Evolutionary conservation across 2,797 vertebrate species (phyloP), one percentile per base, ranked within the genome.

Genomic region (Salmo trutta): DNA sequence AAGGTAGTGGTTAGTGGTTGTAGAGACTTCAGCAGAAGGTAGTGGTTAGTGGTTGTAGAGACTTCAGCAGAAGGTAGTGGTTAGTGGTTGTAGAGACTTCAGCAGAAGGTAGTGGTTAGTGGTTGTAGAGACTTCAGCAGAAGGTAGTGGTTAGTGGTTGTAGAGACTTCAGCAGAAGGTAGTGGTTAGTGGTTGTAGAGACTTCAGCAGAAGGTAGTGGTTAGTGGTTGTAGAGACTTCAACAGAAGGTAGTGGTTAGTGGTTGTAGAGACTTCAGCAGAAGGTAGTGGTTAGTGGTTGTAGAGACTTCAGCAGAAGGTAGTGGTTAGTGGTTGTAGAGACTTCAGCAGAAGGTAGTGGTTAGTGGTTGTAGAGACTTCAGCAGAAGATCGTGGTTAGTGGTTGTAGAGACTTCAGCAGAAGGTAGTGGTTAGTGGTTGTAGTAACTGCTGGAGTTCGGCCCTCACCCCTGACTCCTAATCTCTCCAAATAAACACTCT

Each of bases 401-500:
- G 8, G 51, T 10, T 52, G 15, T 52, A 52, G 51, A 15, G 1
- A 52, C 51, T 52, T 1, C 8, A 2, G 15, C 51, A 52, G 51
- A 10, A 15, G 14, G 51, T 52, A 52, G 51, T 52, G 51, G 14
- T 52, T 15, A 52, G 74, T 21, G 27, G 56, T 7, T 86, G 87
- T 80, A 70, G 84, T 79, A 77, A 8, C 54, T 80, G 71, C 70
- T 73, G 75, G n/a, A 78, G 75, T 77, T 75, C 83, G 82, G 83
- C 85, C 66, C 82, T 68, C 66, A 68, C 82, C 74, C 82, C 83
- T 81, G 76, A 81, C 86, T 89, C 75, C 87, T 88, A 90, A 91
- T 91, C 90, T 91, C 3, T 88, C 79, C 83, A 93, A 92, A 92
- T 91, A 92, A 90, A 91, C 92, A 89, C 78, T 54, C 74, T 33